These are phyloP conservation scores for Philantomba maxwellii DNA, from an alignment of 2,113 vertebrate species.

Conservation along the genomic window DNA sequence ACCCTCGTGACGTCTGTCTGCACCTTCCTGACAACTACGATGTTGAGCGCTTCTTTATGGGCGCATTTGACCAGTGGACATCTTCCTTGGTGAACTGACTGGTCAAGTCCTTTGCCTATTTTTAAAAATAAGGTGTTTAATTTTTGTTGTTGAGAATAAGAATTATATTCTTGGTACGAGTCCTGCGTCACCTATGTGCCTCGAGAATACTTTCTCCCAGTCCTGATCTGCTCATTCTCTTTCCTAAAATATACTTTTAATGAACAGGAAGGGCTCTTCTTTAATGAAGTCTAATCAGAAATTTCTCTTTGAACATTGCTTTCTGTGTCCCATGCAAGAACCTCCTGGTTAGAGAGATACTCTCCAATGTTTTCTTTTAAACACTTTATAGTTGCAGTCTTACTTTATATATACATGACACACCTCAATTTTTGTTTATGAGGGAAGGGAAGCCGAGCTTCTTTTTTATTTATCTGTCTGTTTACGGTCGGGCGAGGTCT, in stretches of 20 bases:
- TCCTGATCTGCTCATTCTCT: neutral
- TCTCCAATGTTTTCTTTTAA: neutral
- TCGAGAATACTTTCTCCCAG: neutral
- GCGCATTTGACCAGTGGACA: fast-evolving
- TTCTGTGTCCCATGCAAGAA: neutral
- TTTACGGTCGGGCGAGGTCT: fast-evolving
- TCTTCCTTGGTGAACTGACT: neutral
- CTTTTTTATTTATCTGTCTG: neutral
- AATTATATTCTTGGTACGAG: too few species aligned
- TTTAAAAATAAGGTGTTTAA: neutral
- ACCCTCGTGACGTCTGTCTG: fast-evolving
- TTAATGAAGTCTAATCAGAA: neutral
- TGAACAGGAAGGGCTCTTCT: neutral
- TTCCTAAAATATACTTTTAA: neutral
- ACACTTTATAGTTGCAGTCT: neutral
- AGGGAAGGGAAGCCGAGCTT: neutral
- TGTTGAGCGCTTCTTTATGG: fast-evolving
- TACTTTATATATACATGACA: neutral
- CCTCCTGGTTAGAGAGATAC: neutral
- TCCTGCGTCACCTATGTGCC: neutral
- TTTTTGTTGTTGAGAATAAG: neutral
- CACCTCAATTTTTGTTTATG: neutral
- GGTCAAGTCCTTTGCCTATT: neutral
- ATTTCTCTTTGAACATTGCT: neutral
- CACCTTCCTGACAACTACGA: neutral